Evolutionary conservation across 2,888 invertebrate species (phyloP).

Genomic region (Microctonus aethiopoides): DNA sequence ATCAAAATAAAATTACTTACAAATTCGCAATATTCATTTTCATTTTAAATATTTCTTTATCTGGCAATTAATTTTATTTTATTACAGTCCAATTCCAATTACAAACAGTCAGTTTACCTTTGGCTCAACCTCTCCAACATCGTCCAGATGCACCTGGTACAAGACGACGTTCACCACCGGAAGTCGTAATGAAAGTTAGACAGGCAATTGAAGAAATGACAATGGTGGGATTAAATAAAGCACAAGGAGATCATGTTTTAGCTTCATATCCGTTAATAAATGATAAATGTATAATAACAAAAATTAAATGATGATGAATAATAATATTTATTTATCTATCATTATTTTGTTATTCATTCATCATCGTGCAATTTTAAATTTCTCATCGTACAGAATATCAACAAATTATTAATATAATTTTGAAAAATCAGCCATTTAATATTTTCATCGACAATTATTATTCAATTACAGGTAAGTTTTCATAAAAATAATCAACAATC

Average conservation of each 20-base stretch:
- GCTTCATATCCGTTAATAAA: background rate
- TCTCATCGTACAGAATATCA: too few species aligned
- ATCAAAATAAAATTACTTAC: too few species aligned
- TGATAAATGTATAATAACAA: background rate
- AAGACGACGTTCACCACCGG: conserved; percentile 53
- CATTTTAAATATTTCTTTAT: too few species aligned
- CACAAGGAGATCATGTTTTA: conserved; percentile 1
- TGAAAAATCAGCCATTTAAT: too few species aligned
- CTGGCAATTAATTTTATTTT: background rate
- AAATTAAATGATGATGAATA: background rate
- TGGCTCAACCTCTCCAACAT: conserved; percentile 51
- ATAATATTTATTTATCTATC: background rate
- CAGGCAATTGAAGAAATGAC: conserved; percentile 55
- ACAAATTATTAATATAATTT: too few species aligned
- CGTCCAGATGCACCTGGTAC: conserved; percentile 55
- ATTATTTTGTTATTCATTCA: too few species aligned
- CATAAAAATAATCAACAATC: too few species aligned
- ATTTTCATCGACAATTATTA: too few species aligned
- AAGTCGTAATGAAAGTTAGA: conserved; percentile 52
- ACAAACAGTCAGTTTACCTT: conserved; percentile 43
- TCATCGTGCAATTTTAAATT: too few species aligned
- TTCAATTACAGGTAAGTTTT: too few species aligned
- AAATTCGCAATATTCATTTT: too few species aligned
- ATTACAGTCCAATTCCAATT: conserved; percentile 50
- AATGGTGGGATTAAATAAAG: conserved; percentile 2